Evolutionary conservation across 2,113 vertebrate species (phyloP).

Genomic region (Ceratotherium simum): DNA sequence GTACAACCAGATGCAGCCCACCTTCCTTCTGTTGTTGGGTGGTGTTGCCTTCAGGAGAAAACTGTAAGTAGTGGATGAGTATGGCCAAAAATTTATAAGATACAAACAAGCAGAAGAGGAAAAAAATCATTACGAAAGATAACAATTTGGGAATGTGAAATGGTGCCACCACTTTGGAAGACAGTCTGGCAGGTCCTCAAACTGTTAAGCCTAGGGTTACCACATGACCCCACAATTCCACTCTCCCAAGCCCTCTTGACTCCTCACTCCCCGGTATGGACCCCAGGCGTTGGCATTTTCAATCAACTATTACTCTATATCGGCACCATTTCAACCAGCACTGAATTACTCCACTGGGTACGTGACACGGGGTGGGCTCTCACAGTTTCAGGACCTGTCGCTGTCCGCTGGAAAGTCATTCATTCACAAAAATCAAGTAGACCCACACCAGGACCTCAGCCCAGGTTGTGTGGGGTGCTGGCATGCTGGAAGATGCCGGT

Average conservation of each 20-base stretch:
- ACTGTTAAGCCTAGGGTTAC: rapidly evolving
- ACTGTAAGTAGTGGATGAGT: background rate
- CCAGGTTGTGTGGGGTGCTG: background rate
- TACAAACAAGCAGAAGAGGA: background rate
- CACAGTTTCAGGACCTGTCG: background rate
- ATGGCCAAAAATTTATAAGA: background rate
- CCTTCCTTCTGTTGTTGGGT: background rate
- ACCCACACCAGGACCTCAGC: background rate
- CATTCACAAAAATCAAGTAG: background rate
- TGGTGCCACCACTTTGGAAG: background rate
- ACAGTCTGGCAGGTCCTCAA: background rate
- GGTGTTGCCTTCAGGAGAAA: background rate
- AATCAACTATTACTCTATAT: too few species aligned
- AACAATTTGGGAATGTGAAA: background rate
- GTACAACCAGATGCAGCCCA: rapidly evolving
- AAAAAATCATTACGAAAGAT: background rate
- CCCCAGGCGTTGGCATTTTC: rapidly evolving
- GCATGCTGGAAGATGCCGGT: background rate
- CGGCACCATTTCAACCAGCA: background rate
- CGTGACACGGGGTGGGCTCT: background rate
- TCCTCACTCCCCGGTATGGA: too few species aligned
- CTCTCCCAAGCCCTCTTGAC: rapidly evolving
- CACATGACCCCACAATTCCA: rapidly evolving
- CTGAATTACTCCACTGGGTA: background rate
- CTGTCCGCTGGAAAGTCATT: background rate